A percentile compares a stretch with the other conserved stretches of the same genome.
Conservation (phyloP, 2,797 vertebrate genomes). For the Capromys pilorides region DNA sequence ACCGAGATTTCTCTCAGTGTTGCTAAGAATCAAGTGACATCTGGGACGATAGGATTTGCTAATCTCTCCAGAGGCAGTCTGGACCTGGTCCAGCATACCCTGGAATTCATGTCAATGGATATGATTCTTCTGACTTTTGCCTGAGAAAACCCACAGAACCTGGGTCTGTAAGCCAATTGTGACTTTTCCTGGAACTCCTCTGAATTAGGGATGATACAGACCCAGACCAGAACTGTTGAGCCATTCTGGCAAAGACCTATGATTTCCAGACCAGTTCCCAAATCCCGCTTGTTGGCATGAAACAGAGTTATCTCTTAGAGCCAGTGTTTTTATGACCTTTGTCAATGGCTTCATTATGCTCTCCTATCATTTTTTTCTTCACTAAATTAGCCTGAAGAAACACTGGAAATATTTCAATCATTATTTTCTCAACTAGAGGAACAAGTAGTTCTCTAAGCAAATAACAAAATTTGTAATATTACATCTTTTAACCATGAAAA, state of each 20-base stretch:
- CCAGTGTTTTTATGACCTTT: background rate
- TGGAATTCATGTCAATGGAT: background rate
- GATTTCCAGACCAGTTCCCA: background rate
- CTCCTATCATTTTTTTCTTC: background rate
- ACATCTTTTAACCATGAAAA: background rate
- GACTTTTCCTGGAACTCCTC: background rate
- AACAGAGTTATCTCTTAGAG: background rate
- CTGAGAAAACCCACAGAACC: background rate
- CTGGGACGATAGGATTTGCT: background rate
- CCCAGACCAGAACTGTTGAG: background rate
- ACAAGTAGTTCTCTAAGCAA: conserved; percentile 19
- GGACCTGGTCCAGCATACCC: background rate
- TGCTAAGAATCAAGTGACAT: background rate
- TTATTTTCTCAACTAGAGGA: background rate
- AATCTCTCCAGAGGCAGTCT: background rate
- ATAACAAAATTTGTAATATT: conserved; percentile 23
- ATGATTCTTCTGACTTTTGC: background rate
- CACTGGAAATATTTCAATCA: background rate
- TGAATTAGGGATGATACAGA: background rate
- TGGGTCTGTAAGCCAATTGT: background rate
- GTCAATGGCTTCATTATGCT: conserved; percentile 3
- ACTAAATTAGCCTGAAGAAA: background rate
- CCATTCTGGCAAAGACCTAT: background rate
- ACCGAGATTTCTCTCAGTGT: background rate
- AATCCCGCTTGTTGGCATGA: background rate